phyloP scores from a whole-genome alignment of 1,140 invertebrate species.

The Scaptomyza hsui region DNA sequence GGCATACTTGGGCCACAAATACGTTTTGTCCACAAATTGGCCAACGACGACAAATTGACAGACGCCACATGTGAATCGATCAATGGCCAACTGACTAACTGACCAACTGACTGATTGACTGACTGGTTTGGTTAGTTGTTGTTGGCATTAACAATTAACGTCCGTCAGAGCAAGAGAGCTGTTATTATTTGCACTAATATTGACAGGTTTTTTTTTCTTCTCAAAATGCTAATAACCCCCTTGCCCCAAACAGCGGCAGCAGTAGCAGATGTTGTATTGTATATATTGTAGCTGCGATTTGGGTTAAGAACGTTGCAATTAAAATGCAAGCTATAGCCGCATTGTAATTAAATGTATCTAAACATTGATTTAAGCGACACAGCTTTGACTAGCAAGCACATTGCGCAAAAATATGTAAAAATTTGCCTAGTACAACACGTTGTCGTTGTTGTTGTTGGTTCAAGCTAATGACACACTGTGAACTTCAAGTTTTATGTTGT shows the following conservation, averaged over 20 bases:
- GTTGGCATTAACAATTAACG: conserved; percentile 81
- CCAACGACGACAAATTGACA: conserved; percentile 55
- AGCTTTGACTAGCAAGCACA: conserved; percentile 5
- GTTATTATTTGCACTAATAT: conserved; percentile 83
- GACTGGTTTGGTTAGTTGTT: conserved; percentile 48
- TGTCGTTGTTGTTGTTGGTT: conserved; percentile 6
- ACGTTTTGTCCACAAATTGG: conserved; percentile 57
- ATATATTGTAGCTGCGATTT: conserved; percentile 54
- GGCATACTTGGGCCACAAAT: conserved; percentile 68
- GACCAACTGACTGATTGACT: conserved; percentile 18
- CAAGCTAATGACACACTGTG: conserved; percentile 58
- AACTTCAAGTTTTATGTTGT: conserved; percentile 18
- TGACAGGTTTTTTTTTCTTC: conserved; percentile 81
- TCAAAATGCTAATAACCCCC: conserved; percentile 74
- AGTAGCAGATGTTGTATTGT: conserved; percentile 45
- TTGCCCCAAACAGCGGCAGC: conserved; percentile 1
- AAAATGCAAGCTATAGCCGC: conserved; percentile 64
- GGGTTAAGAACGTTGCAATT: conserved; percentile 80
- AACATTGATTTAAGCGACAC: conserved; percentile 71
- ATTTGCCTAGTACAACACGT: conserved; percentile 61
- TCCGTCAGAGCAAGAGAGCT: conserved; percentile 51
- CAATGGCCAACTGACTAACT: conserved; percentile 35
- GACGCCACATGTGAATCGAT: conserved; percentile 38
- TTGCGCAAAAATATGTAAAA: conserved; percentile 59
- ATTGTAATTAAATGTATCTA: conserved; percentile 81